A percentile compares a stretch with the other conserved stretches of the same genome.
Evolutionary conservation across 2,888 invertebrate species (phyloP).

Genomic region (Eupithecia exiguata): DNA sequence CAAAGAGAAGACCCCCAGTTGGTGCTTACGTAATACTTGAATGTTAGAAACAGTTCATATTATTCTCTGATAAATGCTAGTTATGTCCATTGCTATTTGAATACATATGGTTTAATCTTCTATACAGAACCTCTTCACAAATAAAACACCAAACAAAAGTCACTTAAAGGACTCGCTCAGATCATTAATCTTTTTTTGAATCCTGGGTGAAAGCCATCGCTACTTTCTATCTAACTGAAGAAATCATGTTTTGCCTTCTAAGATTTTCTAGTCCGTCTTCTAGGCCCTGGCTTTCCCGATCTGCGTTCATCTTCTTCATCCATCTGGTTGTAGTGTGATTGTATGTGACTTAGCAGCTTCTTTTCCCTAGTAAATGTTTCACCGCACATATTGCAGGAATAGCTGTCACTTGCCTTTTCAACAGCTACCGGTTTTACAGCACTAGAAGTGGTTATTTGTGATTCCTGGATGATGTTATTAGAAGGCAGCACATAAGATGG

Average conservation of each 20-base stretch:
- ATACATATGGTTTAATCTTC: too few relatives aligned
- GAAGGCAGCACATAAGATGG: constrained; percentile 77
- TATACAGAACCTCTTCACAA: not conserved
- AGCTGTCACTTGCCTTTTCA: constrained; percentile 58
- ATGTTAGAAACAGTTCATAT: not conserved
- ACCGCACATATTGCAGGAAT: constrained; percentile 74
- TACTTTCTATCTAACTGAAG: not conserved
- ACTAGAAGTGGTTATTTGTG: constrained; percentile 75
- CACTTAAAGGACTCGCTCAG: not conserved
- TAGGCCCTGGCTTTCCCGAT: constrained; percentile 46
- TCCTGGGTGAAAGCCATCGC: not conserved
- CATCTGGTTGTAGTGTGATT: constrained; percentile 73
- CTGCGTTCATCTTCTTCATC: constrained; percentile 67
- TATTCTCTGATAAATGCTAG: not conserved
- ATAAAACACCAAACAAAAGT: not conserved
- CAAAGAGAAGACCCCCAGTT: too few relatives aligned
- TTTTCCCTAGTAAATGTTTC: constrained; percentile 73
- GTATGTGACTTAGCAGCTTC: constrained; percentile 73
- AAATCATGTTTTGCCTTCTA: constrained; percentile 20
- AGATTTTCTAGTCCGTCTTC: constrained; percentile 51
- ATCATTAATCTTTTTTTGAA: not conserved
- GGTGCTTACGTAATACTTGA: too few relatives aligned
- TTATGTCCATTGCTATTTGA: not conserved
- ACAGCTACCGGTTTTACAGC: constrained; percentile 47
- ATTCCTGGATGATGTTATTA: constrained; percentile 75